Conservation (phyloP, 2,888 invertebrate genomes). For the Tetramorium bicarinatum region DNA sequence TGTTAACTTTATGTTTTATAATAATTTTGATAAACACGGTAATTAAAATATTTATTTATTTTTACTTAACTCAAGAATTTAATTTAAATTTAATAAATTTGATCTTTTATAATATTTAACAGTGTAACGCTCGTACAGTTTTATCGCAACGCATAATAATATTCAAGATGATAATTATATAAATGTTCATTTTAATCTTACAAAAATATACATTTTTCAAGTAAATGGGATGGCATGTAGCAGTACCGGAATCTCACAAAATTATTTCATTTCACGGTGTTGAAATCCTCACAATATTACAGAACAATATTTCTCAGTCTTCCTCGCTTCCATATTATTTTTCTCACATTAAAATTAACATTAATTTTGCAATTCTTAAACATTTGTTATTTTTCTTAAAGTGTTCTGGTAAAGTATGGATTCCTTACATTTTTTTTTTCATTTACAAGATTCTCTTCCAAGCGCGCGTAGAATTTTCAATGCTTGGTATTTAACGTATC, state of each 20-base stretch:
- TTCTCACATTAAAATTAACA: background rate
- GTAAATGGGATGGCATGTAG: background rate
- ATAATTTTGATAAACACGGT: too few relatives aligned
- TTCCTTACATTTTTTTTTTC: background rate
- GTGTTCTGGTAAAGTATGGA: background rate
- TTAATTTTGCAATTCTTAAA: background rate
- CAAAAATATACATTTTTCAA: background rate
- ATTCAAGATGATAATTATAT: background rate
- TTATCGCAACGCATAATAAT: background rate
- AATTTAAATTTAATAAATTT: too few relatives aligned
- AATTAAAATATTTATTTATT: too few relatives aligned
- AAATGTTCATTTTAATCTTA: constrained; percentile 18
- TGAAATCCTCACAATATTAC: background rate
- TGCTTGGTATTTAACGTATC: background rate
- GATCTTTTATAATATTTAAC: too few relatives aligned
- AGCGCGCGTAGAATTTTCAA: background rate
- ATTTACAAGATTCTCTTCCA: background rate
- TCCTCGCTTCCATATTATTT: background rate
- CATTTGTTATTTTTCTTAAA: background rate
- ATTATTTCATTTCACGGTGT: constrained; percentile 18
- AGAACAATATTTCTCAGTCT: background rate
- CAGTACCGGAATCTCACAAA: background rate
- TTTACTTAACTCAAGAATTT: too few relatives aligned
- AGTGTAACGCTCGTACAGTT: background rate
- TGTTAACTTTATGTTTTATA: too few relatives aligned